Evolutionary conservation across 2,888 invertebrate species (phyloP).

Genomic region (Andrena bicolor): DNA sequence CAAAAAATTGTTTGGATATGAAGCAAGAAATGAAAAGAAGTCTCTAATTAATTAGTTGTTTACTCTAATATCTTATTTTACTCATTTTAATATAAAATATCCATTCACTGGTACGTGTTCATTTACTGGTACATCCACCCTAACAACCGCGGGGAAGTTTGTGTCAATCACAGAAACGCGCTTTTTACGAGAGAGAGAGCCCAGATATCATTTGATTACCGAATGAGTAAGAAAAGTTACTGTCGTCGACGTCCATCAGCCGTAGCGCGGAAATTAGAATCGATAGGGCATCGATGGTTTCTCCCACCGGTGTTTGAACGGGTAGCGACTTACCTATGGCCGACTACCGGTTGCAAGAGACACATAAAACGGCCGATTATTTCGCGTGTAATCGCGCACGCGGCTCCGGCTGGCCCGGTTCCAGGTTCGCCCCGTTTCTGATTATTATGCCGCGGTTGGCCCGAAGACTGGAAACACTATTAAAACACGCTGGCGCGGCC

Average conservation of each 20-base stretch:
- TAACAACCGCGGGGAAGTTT: too few relatives aligned
- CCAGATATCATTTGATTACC: conserved; percentile 30
- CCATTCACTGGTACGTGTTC: too few relatives aligned
- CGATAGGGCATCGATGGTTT: conserved; percentile 19
- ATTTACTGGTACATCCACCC: too few relatives aligned
- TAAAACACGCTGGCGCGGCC: conserved; percentile 51
- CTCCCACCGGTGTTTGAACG: not conserved
- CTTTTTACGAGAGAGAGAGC: too few relatives aligned
- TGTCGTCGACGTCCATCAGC: not conserved
- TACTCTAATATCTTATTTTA: too few relatives aligned
- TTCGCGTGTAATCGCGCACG: conserved; percentile 34
- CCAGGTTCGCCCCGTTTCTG: conserved; percentile 38
- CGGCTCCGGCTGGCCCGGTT: conserved; percentile 18
- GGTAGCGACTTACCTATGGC: conserved; percentile 14
- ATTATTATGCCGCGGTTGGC: conserved; percentile 50
- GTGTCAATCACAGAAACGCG: too few relatives aligned
- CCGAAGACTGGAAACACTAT: conserved; percentile 52
- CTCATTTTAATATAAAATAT: too few relatives aligned
- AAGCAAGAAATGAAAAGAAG: too few relatives aligned
- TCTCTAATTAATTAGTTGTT: too few relatives aligned
- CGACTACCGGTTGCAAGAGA: conserved; percentile 6
- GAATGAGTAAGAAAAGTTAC: not conserved
- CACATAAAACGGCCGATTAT: conserved; percentile 48
- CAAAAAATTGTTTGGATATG: too few relatives aligned
- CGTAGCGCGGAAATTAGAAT: conserved; percentile 11